Evolutionary conservation across 2,797 vertebrate species (phyloP).

Genomic region (Cheirogaleus major): DNA sequence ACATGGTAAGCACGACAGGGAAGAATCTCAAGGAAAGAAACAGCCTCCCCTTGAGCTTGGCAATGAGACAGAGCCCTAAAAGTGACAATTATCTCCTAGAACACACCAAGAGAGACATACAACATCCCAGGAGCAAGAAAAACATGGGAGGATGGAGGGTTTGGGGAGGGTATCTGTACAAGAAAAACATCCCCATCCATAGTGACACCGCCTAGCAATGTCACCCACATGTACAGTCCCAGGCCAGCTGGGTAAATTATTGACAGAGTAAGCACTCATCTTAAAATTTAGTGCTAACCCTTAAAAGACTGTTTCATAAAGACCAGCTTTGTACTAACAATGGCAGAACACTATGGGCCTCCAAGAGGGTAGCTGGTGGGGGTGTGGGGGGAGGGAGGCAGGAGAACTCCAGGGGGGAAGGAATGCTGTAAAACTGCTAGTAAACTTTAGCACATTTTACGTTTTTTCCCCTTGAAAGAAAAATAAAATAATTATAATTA

Average conservation of each 20-base stretch:
- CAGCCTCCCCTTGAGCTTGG: conserved; percentile 76
- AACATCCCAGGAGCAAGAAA: conserved; percentile 72
- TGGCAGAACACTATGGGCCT: conserved; percentile 10
- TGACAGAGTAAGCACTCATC: conserved; percentile 56
- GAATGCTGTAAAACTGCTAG: conserved; percentile 76
- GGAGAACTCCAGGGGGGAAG: conserved; percentile 59
- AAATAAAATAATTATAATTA: conserved; percentile 81
- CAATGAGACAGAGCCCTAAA: conserved; percentile 72
- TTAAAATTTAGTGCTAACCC: conserved; percentile 41
- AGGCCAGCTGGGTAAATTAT: conserved; percentile 50
- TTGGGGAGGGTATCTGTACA: conserved; percentile 37
- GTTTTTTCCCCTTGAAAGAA: conserved; percentile 76
- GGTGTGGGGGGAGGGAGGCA: background rate
- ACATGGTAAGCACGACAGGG: conserved; percentile 69
- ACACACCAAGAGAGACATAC: conserved; percentile 73
- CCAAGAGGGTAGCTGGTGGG: background rate
- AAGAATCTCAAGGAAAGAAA: conserved; percentile 74
- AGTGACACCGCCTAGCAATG: conserved; percentile 68
- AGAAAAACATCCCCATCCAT: conserved; percentile 65
- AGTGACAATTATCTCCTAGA: conserved; percentile 83
- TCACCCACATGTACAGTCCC: conserved; percentile 64
- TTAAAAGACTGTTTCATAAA: conserved; percentile 54
- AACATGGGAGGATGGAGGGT: conserved; percentile 59
- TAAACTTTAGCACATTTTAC: conserved; percentile 77
- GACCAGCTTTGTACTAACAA: conserved; percentile 53